A percentile compares a stretch with the other conserved stretches of the same genome.
These are phyloP conservation scores for Lamproptera curius DNA, from an alignment of 2,888 invertebrate genomes.

Conservation along the genomic window DNA sequence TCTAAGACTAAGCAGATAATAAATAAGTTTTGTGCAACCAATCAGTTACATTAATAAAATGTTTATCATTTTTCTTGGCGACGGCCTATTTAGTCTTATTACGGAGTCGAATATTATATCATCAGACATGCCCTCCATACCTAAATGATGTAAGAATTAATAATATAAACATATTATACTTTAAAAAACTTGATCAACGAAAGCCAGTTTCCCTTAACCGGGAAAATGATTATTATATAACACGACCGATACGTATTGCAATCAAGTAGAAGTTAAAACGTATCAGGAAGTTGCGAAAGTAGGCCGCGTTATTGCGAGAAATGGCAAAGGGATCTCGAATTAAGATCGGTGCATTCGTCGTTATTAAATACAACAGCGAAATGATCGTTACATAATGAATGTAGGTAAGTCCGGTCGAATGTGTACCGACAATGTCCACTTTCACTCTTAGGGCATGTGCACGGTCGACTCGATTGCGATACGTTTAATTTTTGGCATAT, in stretches of 20 bases:
- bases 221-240: slow-evolving; percentile 10
- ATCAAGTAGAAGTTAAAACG: slow-evolving; percentile 12
- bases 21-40: too few relatives aligned
- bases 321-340: slow-evolving; percentile 12
- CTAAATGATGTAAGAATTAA: neutral
- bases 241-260: neutral
- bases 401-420: slow-evolving; percentile 13
- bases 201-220: slow-evolving; percentile 4
- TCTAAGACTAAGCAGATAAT: too few relatives aligned
- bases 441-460: slow-evolving; percentile 45
- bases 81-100: too few relatives aligned
- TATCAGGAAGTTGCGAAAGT: slow-evolving; percentile 10
- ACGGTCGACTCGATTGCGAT: slow-evolving; percentile 21
- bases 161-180: neutral
- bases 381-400: slow-evolving; percentile 17
- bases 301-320: slow-evolving; percentile 10
- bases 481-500: too few relatives aligned
- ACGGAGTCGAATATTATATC: neutral
- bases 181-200: neutral
- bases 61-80: too few relatives aligned
- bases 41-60: too few relatives aligned
- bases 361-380: slow-evolving; percentile 14
- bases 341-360: slow-evolving; percentile 13
- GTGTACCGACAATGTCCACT: slow-evolving; percentile 35
- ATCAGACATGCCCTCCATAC: neutral